Conservation (phyloP, 1,140 invertebrate species). For the Zaprionus kolodkinae region DNA sequence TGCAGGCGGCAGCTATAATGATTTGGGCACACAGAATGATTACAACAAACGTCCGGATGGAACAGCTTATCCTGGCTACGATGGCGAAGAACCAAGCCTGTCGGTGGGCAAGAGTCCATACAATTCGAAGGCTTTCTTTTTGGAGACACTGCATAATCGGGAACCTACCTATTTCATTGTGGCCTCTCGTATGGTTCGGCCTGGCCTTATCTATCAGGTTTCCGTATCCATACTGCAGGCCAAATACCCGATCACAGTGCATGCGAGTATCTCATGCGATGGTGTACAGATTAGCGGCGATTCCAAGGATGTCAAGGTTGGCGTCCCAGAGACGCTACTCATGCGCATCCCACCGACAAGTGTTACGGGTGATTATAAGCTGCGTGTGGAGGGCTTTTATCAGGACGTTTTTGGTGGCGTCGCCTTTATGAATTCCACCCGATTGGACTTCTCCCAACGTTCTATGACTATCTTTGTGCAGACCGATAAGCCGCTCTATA, state of each 20-base stretch:
- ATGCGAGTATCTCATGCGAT: constrained; percentile 93
- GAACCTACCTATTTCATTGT: constrained; percentile 92
- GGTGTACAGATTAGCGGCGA: constrained; percentile 94
- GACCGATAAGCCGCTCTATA: constrained; percentile 97
- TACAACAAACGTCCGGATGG: constrained; percentile 54
- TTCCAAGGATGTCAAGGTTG: constrained; percentile 90
- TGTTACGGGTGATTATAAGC: constrained; percentile 91
- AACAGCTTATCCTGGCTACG: constrained; percentile 19
- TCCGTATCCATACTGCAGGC: constrained; percentile 91
- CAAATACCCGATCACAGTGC: constrained; percentile 90
- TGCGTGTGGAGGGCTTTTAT: constrained; percentile 95
- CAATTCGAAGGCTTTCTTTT: constrained; percentile 68
- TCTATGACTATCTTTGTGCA: constrained; percentile 98
- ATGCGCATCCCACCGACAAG: constrained; percentile 94
- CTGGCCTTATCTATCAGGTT: constrained; percentile 93
- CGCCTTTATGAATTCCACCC: constrained; percentile 93
- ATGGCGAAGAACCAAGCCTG: constrained; percentile 61
- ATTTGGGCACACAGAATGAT: constrained; percentile 61
- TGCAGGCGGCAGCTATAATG: constrained; percentile 46
- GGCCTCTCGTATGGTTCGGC: constrained; percentile 93
- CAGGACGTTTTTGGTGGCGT: constrained; percentile 92
- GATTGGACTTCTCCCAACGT: constrained; percentile 91
- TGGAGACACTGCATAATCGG: constrained; percentile 68
- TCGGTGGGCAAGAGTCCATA: constrained; percentile 71
- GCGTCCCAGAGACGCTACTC: constrained; percentile 92